A percentile compares a stretch with the other conserved stretches of the same genome.
Evolutionary conservation across 2,113 vertebrate species (phyloP).

Genomic region (Ginglymostoma cirratum): DNA sequence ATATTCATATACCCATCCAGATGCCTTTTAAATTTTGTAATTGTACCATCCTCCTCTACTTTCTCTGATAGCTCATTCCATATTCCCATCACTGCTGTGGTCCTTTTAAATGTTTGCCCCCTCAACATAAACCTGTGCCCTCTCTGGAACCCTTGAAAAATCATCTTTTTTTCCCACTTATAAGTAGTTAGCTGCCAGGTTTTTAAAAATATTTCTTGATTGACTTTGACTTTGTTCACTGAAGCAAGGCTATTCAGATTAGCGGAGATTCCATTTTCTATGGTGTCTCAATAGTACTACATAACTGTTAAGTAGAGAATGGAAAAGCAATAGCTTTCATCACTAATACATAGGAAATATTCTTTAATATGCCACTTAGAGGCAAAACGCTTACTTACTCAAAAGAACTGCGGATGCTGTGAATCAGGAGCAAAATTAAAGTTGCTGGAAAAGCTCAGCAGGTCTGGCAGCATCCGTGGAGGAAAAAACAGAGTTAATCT

Average conservation of each 20-base stretch:
- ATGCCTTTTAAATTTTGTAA: too few relatives aligned
- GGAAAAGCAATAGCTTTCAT: background rate
- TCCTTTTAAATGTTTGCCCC: too few relatives aligned
- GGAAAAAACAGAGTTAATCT: too few relatives aligned
- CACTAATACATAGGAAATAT: background rate
- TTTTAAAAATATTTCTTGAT: background rate
- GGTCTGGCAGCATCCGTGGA: too few relatives aligned
- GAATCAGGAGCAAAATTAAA: too few relatives aligned
- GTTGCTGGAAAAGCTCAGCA: too few relatives aligned
- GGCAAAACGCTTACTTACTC: slow-evolving; percentile 19
- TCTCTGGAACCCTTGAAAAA: slow-evolving; percentile 7
- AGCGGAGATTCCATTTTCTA: background rate
- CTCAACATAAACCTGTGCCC: too few relatives aligned
- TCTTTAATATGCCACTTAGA: slow-evolving; percentile 18
- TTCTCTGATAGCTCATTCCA: too few relatives aligned
- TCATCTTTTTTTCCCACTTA: background rate
- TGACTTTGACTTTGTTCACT: background rate
- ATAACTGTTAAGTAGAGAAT: slow-evolving; percentile 1
- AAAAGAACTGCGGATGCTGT: too few relatives aligned
- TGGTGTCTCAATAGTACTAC: background rate
- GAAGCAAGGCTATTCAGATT: background rate
- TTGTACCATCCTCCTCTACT: too few relatives aligned
- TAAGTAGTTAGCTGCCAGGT: background rate
- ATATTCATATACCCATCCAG: too few relatives aligned
- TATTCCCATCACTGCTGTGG: too few relatives aligned